Evolutionary conservation across 2,888 invertebrate species (phyloP), one percentile per base, ranked within the genome.

Genomic region (Argyra leucocephala): DNA sequence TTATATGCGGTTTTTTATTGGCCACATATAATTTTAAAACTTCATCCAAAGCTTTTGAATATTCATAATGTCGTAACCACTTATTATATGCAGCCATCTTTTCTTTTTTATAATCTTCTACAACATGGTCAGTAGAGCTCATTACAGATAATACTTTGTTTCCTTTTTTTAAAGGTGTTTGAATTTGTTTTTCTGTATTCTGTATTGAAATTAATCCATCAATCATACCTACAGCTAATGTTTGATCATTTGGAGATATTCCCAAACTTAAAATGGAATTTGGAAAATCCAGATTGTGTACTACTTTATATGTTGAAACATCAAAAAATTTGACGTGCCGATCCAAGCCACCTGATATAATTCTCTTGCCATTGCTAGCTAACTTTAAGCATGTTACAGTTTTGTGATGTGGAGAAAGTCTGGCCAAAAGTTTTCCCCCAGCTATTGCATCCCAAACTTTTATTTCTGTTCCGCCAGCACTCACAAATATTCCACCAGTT

Each of bases 301-400:
- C 89, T 3, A 88, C 86, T 81, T 91, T 89, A 76, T 92, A 96
- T 2, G 89, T 89, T 36, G 88, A 84, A 36, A 92, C 83, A 76
- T 96, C 96, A 78, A 93, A 95, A 69, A 97, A 86, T 81, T 96
- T 96, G 0, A 96, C 90, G 81, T 95, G 94, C 69, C 93, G 87
- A 78, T 99, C 98, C 65, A 98, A 82, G 3, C 95, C 93, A 1
- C 90, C 93, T 0, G 96, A 95, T 72, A 97, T 78, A 22, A 98
- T 82, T 73, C 93, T 85, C 69, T 87, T 89, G 24, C 90, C 90
- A 74, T 91, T 87, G 60, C 89, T 89, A 24, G 91, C 91, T 68
- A 96, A 83, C 69, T 87, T 83, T 63, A 98, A 77, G 69, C 91
- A 89, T 0, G 96, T 98, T 1, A 98, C 88, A 0, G 96, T 94